Percentiles rank a stretch among this genome's conserved stretches.
phyloP scores from a whole-genome alignment of 2,888 invertebrate genomes.

The Tholera decimalis region DNA sequence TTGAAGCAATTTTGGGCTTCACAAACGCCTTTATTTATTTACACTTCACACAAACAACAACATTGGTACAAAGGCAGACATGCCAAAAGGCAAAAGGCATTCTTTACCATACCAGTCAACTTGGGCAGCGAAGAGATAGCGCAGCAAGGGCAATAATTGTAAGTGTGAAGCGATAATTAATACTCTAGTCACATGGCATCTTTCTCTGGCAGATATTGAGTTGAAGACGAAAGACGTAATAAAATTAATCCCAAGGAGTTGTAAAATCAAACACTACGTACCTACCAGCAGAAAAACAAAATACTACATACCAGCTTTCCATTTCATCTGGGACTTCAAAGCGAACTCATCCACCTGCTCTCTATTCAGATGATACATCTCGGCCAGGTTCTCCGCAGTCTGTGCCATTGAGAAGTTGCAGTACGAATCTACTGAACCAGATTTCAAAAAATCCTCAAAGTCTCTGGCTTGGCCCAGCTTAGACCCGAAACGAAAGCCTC shows the following conservation, averaged over 20 bases:
- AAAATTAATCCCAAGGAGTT: not conserved
- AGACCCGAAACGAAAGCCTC: constrained; percentile 96
- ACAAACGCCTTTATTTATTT: no score
- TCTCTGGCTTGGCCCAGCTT: constrained; percentile 94
- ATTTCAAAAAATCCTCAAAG: constrained; percentile 95
- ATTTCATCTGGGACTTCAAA: constrained; percentile 95
- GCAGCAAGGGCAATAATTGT: no score
- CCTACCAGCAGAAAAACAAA: not conserved
- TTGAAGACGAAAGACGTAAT: not conserved
- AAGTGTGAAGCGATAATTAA: no score
- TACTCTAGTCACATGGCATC: no score
- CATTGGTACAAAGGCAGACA: no score
- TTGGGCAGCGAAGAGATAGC: no score
- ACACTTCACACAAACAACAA: no score
- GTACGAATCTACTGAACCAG: constrained; percentile 95
- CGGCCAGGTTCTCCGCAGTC: constrained; percentile 98
- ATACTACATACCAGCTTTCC: constrained; percentile 95
- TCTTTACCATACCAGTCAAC: no score
- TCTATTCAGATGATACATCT: constrained; percentile 94
- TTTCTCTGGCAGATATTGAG: not conserved
- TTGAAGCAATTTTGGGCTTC: no score
- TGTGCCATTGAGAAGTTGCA: constrained; percentile 98
- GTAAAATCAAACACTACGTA: not conserved
- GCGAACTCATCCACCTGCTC: constrained; percentile 97
- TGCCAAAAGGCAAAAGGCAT: no score